These are phyloP conservation scores for Xyrauchen texanus DNA, from an alignment of 2,113 vertebrate species.

Conservation along the genomic window DNA sequence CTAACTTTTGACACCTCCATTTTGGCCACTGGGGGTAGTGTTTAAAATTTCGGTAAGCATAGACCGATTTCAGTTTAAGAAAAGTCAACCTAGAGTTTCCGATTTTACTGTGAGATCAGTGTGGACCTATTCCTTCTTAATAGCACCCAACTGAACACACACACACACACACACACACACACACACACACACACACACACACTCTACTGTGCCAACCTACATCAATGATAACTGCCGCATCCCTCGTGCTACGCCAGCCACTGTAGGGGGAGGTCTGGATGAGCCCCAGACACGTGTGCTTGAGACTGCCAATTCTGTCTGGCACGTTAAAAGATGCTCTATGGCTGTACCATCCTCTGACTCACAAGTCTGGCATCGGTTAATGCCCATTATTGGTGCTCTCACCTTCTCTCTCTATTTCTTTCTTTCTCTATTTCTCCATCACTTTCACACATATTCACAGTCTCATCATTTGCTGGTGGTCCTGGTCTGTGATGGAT, in stretches of 20 bases:
- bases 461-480: conserved; percentile 7
- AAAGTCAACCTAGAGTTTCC: too few species aligned
- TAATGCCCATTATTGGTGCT: neutral
- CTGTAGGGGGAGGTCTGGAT: conserved; percentile 1
- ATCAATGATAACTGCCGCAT: conserved; percentile 15
- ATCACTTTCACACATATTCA: neutral
- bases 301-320: neutral
- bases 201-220: neutral
- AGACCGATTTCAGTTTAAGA: too few species aligned
- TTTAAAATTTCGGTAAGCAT: too few species aligned
- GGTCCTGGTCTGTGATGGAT: conserved; percentile 43
- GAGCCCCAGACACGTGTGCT: neutral
- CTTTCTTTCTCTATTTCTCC: too few species aligned
- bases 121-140: neutral
- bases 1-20: too few species aligned
- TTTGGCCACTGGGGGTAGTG: too few species aligned
- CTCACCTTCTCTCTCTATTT: neutral
- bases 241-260: conserved; percentile 30
- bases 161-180: conserved; percentile 5
- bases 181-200: neutral
- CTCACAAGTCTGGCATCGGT: conserved; percentile 1
- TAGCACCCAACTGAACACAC: neutral
- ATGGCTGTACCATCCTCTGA: conserved; percentile 26
- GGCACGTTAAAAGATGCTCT: conserved; percentile 1
- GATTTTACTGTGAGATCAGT: neutral